Evolutionary conservation across 2,797 vertebrate genomes (phyloP).

Genomic region (Arctocebus calabarensis): DNA sequence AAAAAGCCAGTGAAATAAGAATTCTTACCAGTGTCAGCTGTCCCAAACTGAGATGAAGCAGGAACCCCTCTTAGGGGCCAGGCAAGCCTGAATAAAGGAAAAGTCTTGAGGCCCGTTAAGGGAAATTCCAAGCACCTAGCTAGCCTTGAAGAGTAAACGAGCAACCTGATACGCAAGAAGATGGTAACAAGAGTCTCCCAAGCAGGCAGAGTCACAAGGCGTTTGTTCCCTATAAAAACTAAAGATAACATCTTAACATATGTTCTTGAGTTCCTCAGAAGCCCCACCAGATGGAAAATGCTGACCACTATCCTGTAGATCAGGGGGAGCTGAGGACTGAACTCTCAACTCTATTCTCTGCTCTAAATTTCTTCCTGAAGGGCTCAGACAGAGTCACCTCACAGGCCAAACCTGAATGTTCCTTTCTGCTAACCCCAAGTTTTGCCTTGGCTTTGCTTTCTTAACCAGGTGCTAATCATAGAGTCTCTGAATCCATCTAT

Average conservation of each 20-base stretch:
- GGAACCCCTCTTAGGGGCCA: neutral
- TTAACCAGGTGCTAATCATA: neutral
- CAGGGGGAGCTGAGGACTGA: neutral
- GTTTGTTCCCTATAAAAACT: neutral
- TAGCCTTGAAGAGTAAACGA: neutral
- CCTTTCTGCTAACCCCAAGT: neutral
- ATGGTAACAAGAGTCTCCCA: neutral
- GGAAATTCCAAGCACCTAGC: neutral
- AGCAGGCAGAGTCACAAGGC: neutral
- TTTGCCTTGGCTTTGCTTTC: neutral
- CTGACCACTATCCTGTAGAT: neutral
- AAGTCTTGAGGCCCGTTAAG: neutral
- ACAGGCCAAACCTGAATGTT: neutral
- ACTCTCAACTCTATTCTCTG: neutral
- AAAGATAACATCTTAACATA: neutral
- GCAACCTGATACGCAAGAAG: neutral
- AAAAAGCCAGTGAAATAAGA: neutral
- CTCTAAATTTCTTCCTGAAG: neutral
- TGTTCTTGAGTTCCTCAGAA: neutral
- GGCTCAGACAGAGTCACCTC: neutral
- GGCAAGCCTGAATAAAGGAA: neutral
- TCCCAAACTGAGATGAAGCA: neutral
- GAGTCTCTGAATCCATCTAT: neutral
- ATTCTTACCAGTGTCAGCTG: neutral
- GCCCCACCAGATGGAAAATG: neutral